phyloP scores from a whole-genome alignment of 2,888 invertebrate species.

The Agonum fuliginosum region DNA sequence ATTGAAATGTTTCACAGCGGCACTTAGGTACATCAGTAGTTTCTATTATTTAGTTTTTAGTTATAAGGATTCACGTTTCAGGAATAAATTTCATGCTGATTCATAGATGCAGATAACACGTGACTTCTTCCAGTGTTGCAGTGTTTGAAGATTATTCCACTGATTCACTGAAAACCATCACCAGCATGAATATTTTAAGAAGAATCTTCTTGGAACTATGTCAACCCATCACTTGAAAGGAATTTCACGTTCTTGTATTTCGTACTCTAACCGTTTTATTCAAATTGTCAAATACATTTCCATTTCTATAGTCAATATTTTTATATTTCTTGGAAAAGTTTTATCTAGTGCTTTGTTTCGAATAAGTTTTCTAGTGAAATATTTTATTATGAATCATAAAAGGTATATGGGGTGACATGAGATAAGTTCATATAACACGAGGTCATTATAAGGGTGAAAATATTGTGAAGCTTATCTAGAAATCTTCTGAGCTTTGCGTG shows the following conservation, averaged over 20 bases:
- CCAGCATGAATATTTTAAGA: slow-evolving; percentile 1
- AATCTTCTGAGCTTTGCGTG: slow-evolving; percentile 14
- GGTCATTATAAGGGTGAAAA: slow-evolving; percentile 10
- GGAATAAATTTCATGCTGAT: background rate
- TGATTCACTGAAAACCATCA: no score
- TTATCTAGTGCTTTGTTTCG: background rate
- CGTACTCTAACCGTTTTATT: background rate
- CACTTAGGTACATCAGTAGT: no score
- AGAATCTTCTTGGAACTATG: slow-evolving; percentile 23
- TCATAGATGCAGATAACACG: background rate
- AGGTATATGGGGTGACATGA: background rate
- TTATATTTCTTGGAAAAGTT: background rate
- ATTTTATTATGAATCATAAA: background rate
- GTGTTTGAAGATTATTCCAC: slow-evolving; percentile 9
- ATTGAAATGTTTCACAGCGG: no score
- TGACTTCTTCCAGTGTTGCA: slow-evolving; percentile 2
- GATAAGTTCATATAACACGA: background rate
- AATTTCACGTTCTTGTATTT: background rate
- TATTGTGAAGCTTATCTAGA: slow-evolving; percentile 5
- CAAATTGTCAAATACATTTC: background rate
- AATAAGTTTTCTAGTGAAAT: background rate
- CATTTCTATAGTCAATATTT: background rate
- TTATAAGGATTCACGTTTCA: no score
- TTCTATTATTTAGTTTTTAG: no score
- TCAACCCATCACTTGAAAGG: background rate